Conservation (phyloP, 2,888 invertebrate species). For the Bellardia bayeri region DNA sequence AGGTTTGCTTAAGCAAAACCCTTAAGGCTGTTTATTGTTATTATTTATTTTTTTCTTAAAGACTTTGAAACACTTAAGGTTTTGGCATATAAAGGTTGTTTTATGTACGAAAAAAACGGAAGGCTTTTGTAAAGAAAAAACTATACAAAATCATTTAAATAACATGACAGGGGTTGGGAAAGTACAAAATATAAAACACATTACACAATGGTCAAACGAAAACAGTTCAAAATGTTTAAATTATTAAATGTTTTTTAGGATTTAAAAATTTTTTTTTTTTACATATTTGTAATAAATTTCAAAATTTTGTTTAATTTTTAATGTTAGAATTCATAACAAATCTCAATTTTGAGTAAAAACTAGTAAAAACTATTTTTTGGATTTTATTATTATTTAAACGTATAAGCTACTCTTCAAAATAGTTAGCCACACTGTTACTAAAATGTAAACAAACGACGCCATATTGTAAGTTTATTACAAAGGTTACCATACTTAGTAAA, state of each 20-base stretch:
- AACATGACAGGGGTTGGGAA: slow-evolving; percentile 35
- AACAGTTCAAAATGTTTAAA: too few species aligned
- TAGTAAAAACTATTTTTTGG: too few species aligned
- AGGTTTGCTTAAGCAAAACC: slow-evolving; percentile 20
- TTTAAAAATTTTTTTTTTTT: too few species aligned
- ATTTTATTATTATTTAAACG: too few species aligned
- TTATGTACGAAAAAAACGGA: background rate
- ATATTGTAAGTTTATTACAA: background rate
- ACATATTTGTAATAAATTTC: too few species aligned
- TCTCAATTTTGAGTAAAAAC: too few species aligned
- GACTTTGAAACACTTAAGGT: slow-evolving; percentile 45
- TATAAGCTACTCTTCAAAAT: too few species aligned
- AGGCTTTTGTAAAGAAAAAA: slow-evolving; percentile 18
- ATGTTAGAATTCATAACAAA: too few species aligned
- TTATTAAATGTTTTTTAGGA: too few species aligned
- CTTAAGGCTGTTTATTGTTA: slow-evolving; percentile 57
- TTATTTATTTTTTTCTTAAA: slow-evolving; percentile 13
- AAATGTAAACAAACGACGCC: background rate
- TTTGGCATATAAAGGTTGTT: background rate
- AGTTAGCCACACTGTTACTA: too few species aligned
- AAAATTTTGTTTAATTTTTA: too few species aligned
- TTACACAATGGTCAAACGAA: too few species aligned
- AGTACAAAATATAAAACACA: background rate
- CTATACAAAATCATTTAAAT: background rate
- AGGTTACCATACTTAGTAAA: background rate